These are phyloP conservation scores for Electrophaes corylata DNA, from an alignment of 2,888 invertebrate species.

Conservation along the genomic window DNA sequence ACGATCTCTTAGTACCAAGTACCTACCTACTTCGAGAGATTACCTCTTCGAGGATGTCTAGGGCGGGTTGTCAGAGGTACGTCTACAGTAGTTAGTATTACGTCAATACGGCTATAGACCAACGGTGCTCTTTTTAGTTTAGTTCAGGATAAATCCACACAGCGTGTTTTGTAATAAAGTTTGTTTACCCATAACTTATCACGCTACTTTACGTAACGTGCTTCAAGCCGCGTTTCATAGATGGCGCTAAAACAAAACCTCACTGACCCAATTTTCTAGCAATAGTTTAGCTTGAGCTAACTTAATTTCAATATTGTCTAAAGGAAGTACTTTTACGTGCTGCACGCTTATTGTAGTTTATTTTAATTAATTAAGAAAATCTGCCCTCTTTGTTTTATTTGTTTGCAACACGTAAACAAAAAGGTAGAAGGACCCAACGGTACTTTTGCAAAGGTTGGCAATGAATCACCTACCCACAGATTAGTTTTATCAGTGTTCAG, in stretches of 20 bases:
- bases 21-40: too few relatives aligned
- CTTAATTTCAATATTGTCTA: neutral
- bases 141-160: too few relatives aligned
- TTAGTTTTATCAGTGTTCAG: slow-evolving; percentile 48
- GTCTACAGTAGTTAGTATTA: too few relatives aligned
- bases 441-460: slow-evolving; percentile 12
- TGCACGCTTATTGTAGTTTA: neutral
- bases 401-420: neutral
- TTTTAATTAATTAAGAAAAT: neutral
- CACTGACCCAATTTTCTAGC: slow-evolving; percentile 4
- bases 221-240: slow-evolving; percentile 30
- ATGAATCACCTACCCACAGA: slow-evolving; percentile 32
- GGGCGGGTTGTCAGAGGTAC: too few relatives aligned
- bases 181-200: neutral
- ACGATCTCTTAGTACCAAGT: too few relatives aligned
- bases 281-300: neutral
- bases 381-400: too few relatives aligned
- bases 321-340: neutral
- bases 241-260: slow-evolving; percentile 36
- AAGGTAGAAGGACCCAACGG: slow-evolving; percentile 18
- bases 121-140: too few relatives aligned
- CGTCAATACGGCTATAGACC: too few relatives aligned
- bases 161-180: too few relatives aligned
- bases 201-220: neutral
- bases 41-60: too few relatives aligned